These are phyloP conservation scores for Chloroclystis v-ata DNA, from an alignment of 2,888 invertebrate genomes.

Conservation along the genomic window DNA sequence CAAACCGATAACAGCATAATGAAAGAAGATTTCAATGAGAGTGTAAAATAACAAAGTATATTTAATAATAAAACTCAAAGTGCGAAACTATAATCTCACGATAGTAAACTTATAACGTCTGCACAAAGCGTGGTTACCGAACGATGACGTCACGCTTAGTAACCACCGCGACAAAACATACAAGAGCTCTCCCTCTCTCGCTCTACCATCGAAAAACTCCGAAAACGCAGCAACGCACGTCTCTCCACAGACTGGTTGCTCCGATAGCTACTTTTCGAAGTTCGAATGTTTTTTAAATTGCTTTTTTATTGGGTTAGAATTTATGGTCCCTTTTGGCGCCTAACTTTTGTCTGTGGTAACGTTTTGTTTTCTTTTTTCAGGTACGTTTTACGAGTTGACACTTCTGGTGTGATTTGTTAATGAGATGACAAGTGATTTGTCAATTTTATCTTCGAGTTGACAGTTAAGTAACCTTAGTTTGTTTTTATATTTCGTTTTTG, in stretches of 20 bases:
- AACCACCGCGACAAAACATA: slow-evolving; percentile 38
- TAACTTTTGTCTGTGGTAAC: slow-evolving; percentile 39
- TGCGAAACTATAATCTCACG: slow-evolving; percentile 33
- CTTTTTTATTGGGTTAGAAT: slow-evolving; percentile 74
- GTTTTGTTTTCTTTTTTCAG: slow-evolving; percentile 30
- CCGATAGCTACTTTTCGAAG: slow-evolving; percentile 55
- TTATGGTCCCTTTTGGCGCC: slow-evolving; percentile 67
- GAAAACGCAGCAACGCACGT: slow-evolving; percentile 24
- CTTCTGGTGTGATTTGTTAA: slow-evolving; percentile 17
- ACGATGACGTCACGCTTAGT: slow-evolving; percentile 70
- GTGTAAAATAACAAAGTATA: slow-evolving; percentile 9
- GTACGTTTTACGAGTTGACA: slow-evolving; percentile 30
- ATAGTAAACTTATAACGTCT: slow-evolving; percentile 37
- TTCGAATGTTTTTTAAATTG: slow-evolving; percentile 72
- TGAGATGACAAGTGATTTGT: slow-evolving; percentile 3
- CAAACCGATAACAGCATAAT: no score
- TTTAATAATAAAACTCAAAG: slow-evolving; percentile 27
- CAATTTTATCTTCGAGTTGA: slow-evolving; percentile 1
- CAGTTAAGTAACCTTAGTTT: not conserved
- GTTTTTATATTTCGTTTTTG: not conserved
- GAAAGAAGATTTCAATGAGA: not conserved
- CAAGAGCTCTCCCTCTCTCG: slow-evolving; percentile 35
- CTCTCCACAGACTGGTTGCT: slow-evolving; percentile 38
- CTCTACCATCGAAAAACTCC: slow-evolving; percentile 29
- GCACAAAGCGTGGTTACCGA: slow-evolving; percentile 67